A percentile compares a stretch with the other conserved stretches of the same genome.
phyloP scores from a whole-genome alignment of 2,888 invertebrate species.

The Nasonia oneida region DNA sequence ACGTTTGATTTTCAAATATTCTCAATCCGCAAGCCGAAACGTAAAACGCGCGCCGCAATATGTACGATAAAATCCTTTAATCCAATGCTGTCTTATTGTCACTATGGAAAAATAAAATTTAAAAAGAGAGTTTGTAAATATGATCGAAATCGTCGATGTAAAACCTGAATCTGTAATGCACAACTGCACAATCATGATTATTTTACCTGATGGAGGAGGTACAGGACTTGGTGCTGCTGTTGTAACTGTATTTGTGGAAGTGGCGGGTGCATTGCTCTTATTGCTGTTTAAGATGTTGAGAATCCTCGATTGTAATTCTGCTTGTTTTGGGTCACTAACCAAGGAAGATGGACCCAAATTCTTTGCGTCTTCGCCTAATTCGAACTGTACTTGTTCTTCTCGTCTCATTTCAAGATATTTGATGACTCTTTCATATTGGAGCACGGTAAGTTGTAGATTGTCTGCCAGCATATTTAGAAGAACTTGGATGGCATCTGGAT shows the following conservation, averaged over 20 bases:
- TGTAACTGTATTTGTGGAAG: slow-evolving; percentile 64
- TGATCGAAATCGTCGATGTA: slow-evolving; percentile 8
- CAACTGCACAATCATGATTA: slow-evolving; percentile 31
- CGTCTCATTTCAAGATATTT: slow-evolving; percentile 87
- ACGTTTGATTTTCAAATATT: background rate
- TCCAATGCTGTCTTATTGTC: slow-evolving; percentile 35
- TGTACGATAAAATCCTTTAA: slow-evolving; percentile 24
- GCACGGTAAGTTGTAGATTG: slow-evolving; percentile 87
- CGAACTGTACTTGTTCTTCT: slow-evolving; percentile 87
- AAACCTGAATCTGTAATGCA: background rate
- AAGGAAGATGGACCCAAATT: slow-evolving; percentile 78
- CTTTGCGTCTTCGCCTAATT: slow-evolving; percentile 85
- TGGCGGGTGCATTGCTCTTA: slow-evolving; percentile 69
- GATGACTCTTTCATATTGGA: slow-evolving; percentile 90
- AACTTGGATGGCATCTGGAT: slow-evolving; percentile 77
- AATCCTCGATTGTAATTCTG: slow-evolving; percentile 88
- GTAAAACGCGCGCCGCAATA: slow-evolving; percentile 33
- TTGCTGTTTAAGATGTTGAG: slow-evolving; percentile 88
- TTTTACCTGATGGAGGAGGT: slow-evolving; percentile 73
- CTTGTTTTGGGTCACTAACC: slow-evolving; percentile 82
- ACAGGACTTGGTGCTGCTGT: slow-evolving; percentile 76
- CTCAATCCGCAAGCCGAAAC: slow-evolving; percentile 3
- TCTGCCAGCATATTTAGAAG: slow-evolving; percentile 89
- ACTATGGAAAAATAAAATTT: slow-evolving; percentile 36
- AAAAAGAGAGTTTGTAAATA: slow-evolving; percentile 4